phyloP scores from a whole-genome alignment of 2,888 invertebrate species.

The Lasioglossum zephyrum region DNA sequence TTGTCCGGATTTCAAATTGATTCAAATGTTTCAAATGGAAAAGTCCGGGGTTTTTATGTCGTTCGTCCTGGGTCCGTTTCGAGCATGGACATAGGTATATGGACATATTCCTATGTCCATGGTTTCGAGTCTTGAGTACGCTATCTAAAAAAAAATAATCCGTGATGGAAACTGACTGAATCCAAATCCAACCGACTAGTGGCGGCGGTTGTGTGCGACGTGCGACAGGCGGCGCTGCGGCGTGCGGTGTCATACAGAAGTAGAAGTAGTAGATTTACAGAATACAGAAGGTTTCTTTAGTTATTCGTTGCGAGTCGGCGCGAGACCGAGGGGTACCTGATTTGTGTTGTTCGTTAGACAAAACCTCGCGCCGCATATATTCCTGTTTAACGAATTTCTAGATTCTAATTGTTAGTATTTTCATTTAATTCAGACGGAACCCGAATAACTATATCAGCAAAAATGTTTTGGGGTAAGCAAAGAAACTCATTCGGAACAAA shows the following conservation, averaged over 20 bases:
- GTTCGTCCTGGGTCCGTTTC: too few relatives aligned
- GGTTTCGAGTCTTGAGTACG: background rate
- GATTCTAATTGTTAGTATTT: slow-evolving; percentile 43
- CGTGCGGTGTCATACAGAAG: background rate
- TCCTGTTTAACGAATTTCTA: slow-evolving; percentile 11
- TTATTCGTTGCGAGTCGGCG: slow-evolving; percentile 59
- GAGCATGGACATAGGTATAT: too few relatives aligned
- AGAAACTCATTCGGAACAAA: slow-evolving; percentile 2
- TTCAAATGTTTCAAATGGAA: too few relatives aligned
- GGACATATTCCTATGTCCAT: too few relatives aligned
- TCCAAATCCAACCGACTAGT: too few relatives aligned
- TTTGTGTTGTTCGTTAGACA: slow-evolving; percentile 28
- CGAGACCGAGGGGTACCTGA: slow-evolving; percentile 56
- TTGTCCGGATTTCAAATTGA: too few relatives aligned
- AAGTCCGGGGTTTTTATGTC: too few relatives aligned
- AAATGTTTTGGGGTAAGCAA: slow-evolving; percentile 84
- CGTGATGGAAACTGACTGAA: slow-evolving; percentile 11
- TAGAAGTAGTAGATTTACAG: background rate
- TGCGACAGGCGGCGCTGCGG: too few relatives aligned
- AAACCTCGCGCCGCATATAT: slow-evolving; percentile 20
- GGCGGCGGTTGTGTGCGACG: background rate
- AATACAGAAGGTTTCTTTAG: background rate
- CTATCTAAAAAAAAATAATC: slow-evolving; percentile 41
- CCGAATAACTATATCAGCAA: slow-evolving; percentile 64
- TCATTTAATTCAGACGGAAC: slow-evolving; percentile 35